Conservation (phyloP, 2,888 invertebrate species). For the Deilephila porcellus region DNA sequence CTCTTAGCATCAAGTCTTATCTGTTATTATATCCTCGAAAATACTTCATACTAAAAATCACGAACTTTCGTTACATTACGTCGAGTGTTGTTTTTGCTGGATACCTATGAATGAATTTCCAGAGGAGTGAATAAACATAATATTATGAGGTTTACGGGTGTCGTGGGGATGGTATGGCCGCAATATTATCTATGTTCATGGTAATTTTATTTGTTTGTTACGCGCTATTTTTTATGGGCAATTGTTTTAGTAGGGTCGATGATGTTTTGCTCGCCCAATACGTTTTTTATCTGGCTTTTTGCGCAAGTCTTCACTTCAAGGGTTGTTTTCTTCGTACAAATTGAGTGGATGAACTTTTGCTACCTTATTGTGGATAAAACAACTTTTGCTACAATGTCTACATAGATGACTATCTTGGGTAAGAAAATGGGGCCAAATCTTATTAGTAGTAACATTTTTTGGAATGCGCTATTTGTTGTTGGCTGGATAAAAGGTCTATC, state of each 20-base stretch:
- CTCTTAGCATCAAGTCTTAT: no score
- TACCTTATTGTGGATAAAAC: conserved; percentile 25
- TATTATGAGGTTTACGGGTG: conserved; percentile 46
- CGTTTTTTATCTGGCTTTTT: conserved; percentile 3
- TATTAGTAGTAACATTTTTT: conserved; percentile 3
- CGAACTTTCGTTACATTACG: conserved; percentile 35
- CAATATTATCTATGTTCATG: conserved; percentile 28
- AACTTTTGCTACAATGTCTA: conserved; percentile 1
- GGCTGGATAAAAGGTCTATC: neutral
- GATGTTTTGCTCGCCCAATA: conserved; percentile 23
- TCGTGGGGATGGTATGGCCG: conserved; percentile 35
- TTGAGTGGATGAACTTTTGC: conserved; percentile 18
- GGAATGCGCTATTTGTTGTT: neutral
- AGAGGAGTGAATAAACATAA: conserved; percentile 52
- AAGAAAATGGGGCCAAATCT: neutral
- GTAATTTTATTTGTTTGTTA: conserved; percentile 24
- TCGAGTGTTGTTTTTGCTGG: conserved; percentile 44
- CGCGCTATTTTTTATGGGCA: neutral
- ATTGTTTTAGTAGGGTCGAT: conserved; percentile 10
- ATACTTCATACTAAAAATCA: no score
- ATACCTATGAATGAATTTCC: conserved; percentile 43
- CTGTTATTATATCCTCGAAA: no score
- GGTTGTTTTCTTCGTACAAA: conserved; percentile 19
- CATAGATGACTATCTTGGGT: conserved; percentile 5
- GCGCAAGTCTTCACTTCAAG: neutral